A percentile compares a stretch with the other conserved stretches of the same genome.
Conservation (phyloP, 2,113 vertebrate species). For the Chloroceryle aenea region DNA sequence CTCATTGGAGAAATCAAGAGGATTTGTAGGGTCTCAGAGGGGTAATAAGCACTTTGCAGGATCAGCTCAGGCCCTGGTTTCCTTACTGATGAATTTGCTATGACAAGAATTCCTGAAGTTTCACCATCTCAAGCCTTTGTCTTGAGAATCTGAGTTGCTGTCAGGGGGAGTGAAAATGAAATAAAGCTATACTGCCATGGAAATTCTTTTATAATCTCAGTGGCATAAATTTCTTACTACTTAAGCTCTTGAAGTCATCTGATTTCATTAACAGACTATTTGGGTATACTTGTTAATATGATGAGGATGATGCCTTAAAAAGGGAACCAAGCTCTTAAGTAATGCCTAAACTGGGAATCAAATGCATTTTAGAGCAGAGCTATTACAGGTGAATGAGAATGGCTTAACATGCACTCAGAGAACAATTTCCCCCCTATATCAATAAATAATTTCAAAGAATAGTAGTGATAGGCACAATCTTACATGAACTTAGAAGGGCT, state of each 20-base stretch:
- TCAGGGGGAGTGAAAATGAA: background rate
- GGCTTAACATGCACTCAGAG: background rate
- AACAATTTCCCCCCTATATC: background rate
- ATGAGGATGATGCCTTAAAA: background rate
- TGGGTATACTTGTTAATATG: background rate
- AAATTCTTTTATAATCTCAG: background rate
- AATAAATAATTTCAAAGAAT: background rate
- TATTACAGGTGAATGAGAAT: background rate
- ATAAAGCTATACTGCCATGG: background rate
- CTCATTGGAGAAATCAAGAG: background rate
- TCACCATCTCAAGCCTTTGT: background rate
- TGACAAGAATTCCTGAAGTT: background rate
- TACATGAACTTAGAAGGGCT: background rate
- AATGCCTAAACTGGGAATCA: background rate
- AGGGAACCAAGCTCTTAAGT: background rate
- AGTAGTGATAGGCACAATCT: background rate
- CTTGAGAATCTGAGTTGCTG: background rate
- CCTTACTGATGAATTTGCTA: background rate
- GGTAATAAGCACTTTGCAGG: background rate
- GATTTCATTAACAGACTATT: background rate
- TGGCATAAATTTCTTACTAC: background rate
- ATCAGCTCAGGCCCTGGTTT: background rate
- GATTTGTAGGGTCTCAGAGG: background rate
- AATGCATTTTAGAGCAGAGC: background rate
- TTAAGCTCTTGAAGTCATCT: background rate